Evolutionary conservation across 2,797 vertebrate genomes (phyloP).

Genomic region (Crax fasciolata): DNA sequence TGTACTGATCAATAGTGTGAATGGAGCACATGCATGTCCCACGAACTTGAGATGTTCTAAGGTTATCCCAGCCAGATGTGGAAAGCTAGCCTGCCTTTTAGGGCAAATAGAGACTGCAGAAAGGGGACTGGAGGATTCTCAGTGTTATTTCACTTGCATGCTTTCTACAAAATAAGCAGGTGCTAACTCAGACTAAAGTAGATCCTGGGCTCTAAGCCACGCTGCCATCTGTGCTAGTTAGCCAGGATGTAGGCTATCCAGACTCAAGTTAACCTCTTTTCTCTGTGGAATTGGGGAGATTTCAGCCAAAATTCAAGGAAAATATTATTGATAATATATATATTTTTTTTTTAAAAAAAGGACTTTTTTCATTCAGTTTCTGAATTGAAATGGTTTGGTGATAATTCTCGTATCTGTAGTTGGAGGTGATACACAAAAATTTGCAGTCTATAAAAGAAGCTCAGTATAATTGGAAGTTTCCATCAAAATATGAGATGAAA

Average conservation of each 20-base stretch:
- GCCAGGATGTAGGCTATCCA: background rate
- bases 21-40: background rate
- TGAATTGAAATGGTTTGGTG: background rate
- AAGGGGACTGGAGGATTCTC: background rate
- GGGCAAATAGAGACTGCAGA: background rate
- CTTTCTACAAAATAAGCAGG: background rate
- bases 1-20: background rate
- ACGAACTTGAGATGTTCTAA: background rate
- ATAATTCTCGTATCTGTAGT: background rate
- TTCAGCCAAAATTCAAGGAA: constrained; percentile 13
- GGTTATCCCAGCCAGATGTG: background rate
- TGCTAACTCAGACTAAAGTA: background rate
- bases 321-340: background rate
- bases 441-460: background rate
- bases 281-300: background rate
- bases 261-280: constrained; percentile 16
- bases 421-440: background rate
- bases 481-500: background rate
- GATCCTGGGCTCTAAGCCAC: constrained; percentile 31
- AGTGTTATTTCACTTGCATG: constrained; percentile 6
- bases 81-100: background rate
- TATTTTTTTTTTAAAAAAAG: too few species aligned
- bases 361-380: background rate
- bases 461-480: background rate
- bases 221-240: constrained; percentile 10